These are phyloP conservation scores for Sebastes schlegelii DNA, from an alignment of 2,113 vertebrate species.

Conservation along the genomic window DNA sequence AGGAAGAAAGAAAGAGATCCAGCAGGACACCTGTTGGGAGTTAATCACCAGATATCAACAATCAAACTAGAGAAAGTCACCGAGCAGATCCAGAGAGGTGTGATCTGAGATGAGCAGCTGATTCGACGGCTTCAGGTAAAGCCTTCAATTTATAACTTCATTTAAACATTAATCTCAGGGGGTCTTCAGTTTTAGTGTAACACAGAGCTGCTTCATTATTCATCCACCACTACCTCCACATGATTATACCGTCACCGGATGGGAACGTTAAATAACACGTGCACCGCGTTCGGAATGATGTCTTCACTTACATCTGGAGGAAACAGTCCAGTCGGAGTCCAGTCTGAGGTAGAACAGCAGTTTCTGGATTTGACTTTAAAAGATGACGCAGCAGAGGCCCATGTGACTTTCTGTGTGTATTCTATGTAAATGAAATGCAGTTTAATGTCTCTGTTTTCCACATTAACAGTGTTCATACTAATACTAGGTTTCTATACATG, in stretches of 20 bases:
- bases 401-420: too few species aligned
- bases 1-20: background rate
- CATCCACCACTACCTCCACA: background rate
- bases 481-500: too few species aligned
- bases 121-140: background rate
- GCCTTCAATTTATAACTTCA: background rate
- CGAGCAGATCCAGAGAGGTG: background rate
- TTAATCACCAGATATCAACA: background rate
- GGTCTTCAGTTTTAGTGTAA: background rate
- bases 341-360: too few species aligned
- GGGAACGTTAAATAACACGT: background rate
- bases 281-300: background rate
- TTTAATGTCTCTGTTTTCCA: too few species aligned
- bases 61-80: background rate
- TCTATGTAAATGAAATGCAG: too few species aligned
- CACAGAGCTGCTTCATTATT: slow-evolving; percentile 11
- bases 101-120: background rate
- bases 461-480: too few species aligned
- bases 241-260: too few species aligned
- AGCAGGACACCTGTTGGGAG: background rate
- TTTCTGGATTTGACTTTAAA: too few species aligned
- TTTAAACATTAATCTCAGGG: background rate
- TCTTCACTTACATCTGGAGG: background rate
- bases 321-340: background rate
- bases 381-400: too few species aligned